These are phyloP conservation scores for Drosophila emarginata DNA, from an alignment of 2,888 invertebrate species.

Conservation along the genomic window DNA sequence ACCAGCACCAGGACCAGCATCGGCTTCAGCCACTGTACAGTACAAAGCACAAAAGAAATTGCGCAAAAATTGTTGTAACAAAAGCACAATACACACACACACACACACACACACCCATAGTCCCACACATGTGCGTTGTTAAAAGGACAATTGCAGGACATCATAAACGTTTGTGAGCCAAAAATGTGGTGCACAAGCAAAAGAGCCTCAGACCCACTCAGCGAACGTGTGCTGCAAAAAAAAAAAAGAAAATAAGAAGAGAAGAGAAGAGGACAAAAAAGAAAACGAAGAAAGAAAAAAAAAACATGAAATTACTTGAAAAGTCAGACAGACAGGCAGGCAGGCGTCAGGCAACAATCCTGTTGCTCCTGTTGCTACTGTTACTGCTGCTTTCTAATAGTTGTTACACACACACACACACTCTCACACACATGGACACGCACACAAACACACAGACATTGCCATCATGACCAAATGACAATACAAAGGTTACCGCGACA, in stretches of 20 bases:
- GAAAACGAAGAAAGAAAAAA: not conserved
- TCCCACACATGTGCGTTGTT: constrained; percentile 43
- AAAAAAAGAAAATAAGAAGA: too few species aligned
- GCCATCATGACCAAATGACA: constrained; percentile 62
- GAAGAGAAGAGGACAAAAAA: not conserved
- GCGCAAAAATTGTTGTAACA: constrained; percentile 76
- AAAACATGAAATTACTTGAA: constrained; percentile 39
- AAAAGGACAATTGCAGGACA: constrained; percentile 75
- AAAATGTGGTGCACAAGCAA: constrained; percentile 10
- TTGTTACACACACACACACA: constrained; percentile 43
- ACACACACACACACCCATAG: constrained; percentile 24
- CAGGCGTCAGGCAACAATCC: constrained; percentile 37
- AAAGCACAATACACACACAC: constrained; percentile 65
- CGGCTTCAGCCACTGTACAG: constrained; percentile 19
- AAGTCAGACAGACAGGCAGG: constrained; percentile 41
- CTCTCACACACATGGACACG: constrained; percentile 50
- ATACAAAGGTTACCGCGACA: constrained; percentile 71
- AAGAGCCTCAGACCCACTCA: constrained; percentile 9
- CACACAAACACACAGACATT: constrained; percentile 44
- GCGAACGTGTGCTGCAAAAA: constrained; percentile 13
- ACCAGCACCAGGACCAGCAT: constrained; percentile 25
- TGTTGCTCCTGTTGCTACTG: constrained; percentile 51
- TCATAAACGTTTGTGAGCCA: constrained; percentile 65
- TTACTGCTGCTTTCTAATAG: constrained; percentile 68
- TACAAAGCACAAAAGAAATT: constrained; percentile 73